Evolutionary conservation across 2,888 invertebrate genomes (phyloP), one percentile per base, ranked within the genome.

Genomic region (Pterobdella sp.): DNA sequence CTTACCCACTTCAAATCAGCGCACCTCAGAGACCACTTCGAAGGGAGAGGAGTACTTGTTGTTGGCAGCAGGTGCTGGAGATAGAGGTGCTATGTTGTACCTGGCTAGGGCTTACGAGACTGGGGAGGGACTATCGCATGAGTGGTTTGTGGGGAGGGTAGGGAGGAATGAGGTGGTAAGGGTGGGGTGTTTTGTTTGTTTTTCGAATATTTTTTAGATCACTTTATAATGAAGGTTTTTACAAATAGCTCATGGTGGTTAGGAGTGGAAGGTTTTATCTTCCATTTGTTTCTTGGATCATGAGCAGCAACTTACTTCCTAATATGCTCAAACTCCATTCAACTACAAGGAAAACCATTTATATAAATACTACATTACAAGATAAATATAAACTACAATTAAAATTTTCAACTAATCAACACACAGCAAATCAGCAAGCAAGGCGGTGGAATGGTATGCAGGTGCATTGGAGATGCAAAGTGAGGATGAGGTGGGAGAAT

Each of bases 21-120:
- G 78, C 69, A 77, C 75, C 35, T 78, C 78, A 14, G 81, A 84
- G 72, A 83, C 84, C 74, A 74, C 77, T 7, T 80, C 83, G 67
- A 76, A 79, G 36, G 85, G 85, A 1, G 74, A 84, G 68, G 82
- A 84, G 74, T 82, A 83, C 76, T 85, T 85, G 85, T 77, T 81
- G 66, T 79, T 80, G 75, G 86, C 87, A 14, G 87, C 86, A 18
- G 82, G 84, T 34, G 83, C 84, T 74, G 86, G 86, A 2, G 86
- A 87, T 77, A 79, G 86, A 56, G 80, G 82, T 35, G 83, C 86
- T 1, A 86, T 87, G 84, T 79, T 87, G 3, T 84, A 83, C 78
- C 79, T 87, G 76, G 87, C 86, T 4, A 83, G 84, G 76, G 85
- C 85, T 29, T 86, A 83, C 79, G 85, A 87, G 76, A 83, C 83